Percentiles rank a stretch among this genome's conserved stretches.
Conservation (phyloP, 2,113 vertebrate species). For the Neomonachus schauinslandi region DNA sequence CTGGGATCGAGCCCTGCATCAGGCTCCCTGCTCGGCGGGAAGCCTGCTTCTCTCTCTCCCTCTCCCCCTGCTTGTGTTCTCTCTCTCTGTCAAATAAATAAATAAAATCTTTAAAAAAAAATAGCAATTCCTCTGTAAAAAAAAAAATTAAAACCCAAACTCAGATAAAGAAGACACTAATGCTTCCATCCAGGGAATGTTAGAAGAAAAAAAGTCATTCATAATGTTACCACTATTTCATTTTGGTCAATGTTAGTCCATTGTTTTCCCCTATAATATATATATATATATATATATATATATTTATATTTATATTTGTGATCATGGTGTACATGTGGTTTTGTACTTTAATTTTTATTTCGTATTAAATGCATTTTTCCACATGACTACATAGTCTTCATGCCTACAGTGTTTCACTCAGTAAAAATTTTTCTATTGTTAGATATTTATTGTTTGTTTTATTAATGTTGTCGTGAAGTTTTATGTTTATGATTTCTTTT, state of each 20-base stretch:
- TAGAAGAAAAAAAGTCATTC: background rate
- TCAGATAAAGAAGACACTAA: background rate
- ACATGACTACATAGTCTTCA: background rate
- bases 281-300: too few relatives aligned
- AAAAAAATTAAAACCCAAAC: background rate
- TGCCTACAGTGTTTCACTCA: background rate
- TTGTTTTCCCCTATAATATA: background rate
- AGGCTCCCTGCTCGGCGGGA: too few relatives aligned
- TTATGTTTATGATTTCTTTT: constrained; percentile 30
- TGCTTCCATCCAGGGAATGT: background rate
- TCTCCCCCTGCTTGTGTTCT: too few relatives aligned
- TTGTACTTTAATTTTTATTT: background rate
- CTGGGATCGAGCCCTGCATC: too few relatives aligned
- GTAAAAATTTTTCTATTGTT: background rate
- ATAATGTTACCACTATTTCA: background rate
- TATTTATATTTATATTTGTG: background rate
- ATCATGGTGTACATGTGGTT: background rate
- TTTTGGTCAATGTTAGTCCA: constrained; percentile 26
- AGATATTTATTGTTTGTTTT: background rate
- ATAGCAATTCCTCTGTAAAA: background rate
- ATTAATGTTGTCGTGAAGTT: background rate
- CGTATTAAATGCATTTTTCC: background rate
- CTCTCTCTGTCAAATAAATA: too few relatives aligned
- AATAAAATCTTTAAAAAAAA: too few relatives aligned
- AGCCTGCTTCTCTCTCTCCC: too few relatives aligned